Evolutionary conservation across 1,140 invertebrate genomes (phyloP).

Genomic region (Bombus balteatus): DNA sequence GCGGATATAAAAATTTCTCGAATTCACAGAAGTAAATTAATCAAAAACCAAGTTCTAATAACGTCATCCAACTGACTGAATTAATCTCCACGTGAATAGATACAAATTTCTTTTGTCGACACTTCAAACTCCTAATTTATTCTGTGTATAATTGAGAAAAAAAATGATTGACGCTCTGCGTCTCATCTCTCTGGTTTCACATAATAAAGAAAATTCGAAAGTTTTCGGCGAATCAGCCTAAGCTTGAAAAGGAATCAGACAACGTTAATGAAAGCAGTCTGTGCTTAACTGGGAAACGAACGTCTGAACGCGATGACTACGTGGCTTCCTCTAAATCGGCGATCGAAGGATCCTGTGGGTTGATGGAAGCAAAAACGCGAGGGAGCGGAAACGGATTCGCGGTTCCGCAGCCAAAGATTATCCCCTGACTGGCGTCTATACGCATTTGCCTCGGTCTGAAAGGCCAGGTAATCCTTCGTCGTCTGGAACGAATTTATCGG

Average conservation of each 20-base stretch:
- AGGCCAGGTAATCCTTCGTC: slow-evolving; percentile 69
- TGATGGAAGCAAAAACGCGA: slow-evolving; percentile 30
- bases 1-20: no score
- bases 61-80: no score
- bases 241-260: neutral
- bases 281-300: neutral
- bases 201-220: no score
- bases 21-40: no score
- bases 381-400: slow-evolving; percentile 51
- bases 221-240: no score
- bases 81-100: no score
- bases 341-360: neutral
- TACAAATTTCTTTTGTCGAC: no score
- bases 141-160: no score
- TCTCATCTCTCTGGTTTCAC: no score
- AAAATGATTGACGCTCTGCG: no score
- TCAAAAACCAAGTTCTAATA: no score
- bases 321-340: slow-evolving; percentile 21
- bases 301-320: neutral
- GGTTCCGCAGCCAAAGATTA: slow-evolving; percentile 66
- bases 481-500: slow-evolving; percentile 75
- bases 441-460: slow-evolving; percentile 64
- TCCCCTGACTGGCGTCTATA: slow-evolving; percentile 62
- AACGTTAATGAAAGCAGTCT: neutral
- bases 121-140: no score